phyloP scores from a whole-genome alignment of 2,113 vertebrate species.

The Verasper variegatus region DNA sequence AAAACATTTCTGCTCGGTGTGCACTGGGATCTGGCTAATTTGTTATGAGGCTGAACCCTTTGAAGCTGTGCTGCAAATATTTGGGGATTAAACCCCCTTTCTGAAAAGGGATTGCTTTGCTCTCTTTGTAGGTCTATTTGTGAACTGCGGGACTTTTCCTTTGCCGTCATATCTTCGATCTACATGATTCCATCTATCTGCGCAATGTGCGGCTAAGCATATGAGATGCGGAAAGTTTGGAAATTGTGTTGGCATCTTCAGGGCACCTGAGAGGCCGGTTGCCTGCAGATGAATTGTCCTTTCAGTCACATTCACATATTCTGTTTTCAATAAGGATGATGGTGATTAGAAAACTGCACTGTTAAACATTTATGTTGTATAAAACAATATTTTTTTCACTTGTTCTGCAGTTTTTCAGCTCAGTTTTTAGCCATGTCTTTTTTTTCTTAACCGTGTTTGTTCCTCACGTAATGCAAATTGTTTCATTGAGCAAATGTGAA shows the following conservation, averaged over 20 bases:
- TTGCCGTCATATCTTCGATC: conserved; percentile 49
- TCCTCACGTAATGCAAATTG: conserved; percentile 5
- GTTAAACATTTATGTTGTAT: conserved; percentile 13
- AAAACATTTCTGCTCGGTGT: not conserved
- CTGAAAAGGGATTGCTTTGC: conserved; percentile 53
- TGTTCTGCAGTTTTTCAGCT: conserved; percentile 38
- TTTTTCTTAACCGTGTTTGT: conserved; percentile 23
- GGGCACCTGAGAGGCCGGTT: conserved; percentile 20
- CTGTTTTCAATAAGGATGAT: conserved; percentile 29
- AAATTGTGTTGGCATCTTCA: conserved; percentile 17
- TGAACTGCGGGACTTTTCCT: conserved; percentile 62
- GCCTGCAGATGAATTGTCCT: conserved; percentile 30
- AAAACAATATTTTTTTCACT: conserved; percentile 20
- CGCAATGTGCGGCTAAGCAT: conserved; percentile 16
- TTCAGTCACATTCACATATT: conserved; percentile 17
- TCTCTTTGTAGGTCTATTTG: conserved; percentile 70
- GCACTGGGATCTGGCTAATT: not conserved
- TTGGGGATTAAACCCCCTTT: not conserved
- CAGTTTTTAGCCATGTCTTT: conserved; percentile 26
- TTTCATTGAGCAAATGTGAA: conserved; percentile 30
- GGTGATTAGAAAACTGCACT: conserved; percentile 5
- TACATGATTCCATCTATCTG: conserved; percentile 45
- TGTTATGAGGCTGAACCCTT: not conserved
- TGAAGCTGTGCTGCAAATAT: conserved; percentile 8
- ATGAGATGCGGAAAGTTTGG: conserved; percentile 7